Evolutionary conservation across 2,113 vertebrate species (phyloP).

Genomic region (Chloropsis cyanopogon): DNA sequence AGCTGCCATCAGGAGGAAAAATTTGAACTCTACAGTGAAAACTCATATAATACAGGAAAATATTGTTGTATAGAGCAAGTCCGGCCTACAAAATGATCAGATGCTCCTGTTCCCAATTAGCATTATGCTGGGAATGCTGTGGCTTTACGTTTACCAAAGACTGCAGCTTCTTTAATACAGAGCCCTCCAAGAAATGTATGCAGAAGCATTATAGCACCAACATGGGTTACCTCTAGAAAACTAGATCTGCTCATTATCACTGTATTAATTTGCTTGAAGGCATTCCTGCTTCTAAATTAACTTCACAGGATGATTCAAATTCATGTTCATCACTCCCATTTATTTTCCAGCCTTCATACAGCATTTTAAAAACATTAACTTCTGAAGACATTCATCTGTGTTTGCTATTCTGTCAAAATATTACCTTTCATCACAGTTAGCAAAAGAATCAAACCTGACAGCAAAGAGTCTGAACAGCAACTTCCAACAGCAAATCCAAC

Average conservation of each 20-base stretch:
- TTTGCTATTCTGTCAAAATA: background rate
- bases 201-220: background rate
- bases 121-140: background rate
- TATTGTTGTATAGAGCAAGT: background rate
- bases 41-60: background rate
- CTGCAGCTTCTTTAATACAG: background rate
- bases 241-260: background rate
- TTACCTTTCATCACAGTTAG: background rate
- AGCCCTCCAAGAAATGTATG: background rate
- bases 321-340: background rate
- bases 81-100: background rate
- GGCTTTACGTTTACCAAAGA: background rate
- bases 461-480: background rate
- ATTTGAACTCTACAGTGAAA: background rate
- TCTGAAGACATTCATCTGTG: background rate
- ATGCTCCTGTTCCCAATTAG: background rate
- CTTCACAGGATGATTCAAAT: background rate
- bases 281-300: background rate
- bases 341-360: background rate
- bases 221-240: background rate
- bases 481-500: background rate
- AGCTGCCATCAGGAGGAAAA: background rate
- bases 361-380: background rate
- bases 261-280: background rate
- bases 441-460: background rate